A percentile compares a stretch with the other conserved stretches of the same genome.
phyloP scores from a whole-genome alignment of 1,140 invertebrate species.

The Mercenaria mercenaria region DNA sequence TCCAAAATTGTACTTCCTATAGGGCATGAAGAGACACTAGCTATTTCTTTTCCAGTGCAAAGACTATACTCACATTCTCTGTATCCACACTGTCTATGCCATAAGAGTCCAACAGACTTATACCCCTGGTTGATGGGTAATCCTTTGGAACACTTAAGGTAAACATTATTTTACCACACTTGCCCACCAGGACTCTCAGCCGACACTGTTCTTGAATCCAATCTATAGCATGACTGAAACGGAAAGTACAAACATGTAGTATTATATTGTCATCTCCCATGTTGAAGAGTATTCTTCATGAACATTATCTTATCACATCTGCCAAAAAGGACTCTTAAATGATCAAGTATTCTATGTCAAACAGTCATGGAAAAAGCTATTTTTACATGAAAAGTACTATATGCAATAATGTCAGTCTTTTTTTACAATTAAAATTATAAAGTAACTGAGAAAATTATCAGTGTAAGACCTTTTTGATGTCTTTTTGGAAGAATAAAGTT shows the following conservation, averaged over 20 bases:
- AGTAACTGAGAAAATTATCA: no score
- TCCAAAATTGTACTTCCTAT: no score
- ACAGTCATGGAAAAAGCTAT: no score
- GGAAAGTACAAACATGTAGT: neutral
- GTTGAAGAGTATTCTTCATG: neutral
- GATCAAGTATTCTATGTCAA: no score
- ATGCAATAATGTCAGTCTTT: no score
- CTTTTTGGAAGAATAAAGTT: no score
- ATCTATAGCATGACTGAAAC: constrained; percentile 55
- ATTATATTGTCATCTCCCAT: no score
- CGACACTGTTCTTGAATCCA: constrained; percentile 53
- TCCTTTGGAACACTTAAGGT: constrained; percentile 42
- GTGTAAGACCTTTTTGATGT: no score
- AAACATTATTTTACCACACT: constrained; percentile 55
- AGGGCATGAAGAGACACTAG: no score
- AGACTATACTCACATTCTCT: neutral
- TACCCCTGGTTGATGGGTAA: constrained; percentile 54
- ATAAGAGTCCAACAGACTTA: constrained; percentile 41
- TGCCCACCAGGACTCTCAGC: constrained; percentile 54
- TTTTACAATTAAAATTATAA: no score
- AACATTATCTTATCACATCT: neutral
- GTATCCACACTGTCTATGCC: constrained; percentile 8
- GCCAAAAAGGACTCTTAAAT: neutral
- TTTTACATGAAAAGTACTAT: no score
- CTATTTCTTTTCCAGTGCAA: no score